Base-by-base conservation (phyloP, 1,140 invertebrate genomes). In the Drosophila biarmipes region DNA sequence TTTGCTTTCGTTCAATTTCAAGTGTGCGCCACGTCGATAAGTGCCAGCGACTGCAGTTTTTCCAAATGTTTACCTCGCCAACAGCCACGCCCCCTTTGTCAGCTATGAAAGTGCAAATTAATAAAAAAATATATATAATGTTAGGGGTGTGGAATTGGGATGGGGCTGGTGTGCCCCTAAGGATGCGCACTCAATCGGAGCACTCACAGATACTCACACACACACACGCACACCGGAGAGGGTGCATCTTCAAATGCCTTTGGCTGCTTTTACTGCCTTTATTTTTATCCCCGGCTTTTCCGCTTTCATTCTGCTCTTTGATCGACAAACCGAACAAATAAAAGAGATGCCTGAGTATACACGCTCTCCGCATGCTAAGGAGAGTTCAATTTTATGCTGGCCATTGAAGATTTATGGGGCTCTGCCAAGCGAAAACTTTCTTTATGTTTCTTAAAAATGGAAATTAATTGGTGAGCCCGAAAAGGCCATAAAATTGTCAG, bases 1-100 rank as follows among this genome's bases (percentile, higher is more conserved):
- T 86, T 86, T 80, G 64, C 77, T 67, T 78, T 78, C 81, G 61
- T 66, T 80, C 68, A 80, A 73, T 80, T 74, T 86, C 59, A 63
- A 86, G 81, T 51, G 55, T 80, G 59, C 38, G 71, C 42, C 43
- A 45, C 66, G 64, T 86, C 77, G 73, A 78, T 86, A 80, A 73
- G 77, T 85, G 76, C 58, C 62, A 64, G 48, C 48, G 54, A 61
- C 29, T 59, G 48, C 48, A 61, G 67, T 73, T 73, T 73, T 73
- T 73, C 51, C 35, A 24, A 63, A 74, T 73, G 68, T 73, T 73
- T 72, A 46, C 69, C 48, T 46, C 55, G 51, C 43, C 49, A 53
- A 40, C 56, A 42, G 40, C 51, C 29, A 48, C 37, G 29, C 46
- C 40, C 17, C 35, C 45, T 11, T 43, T 29, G 27, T 48, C 48